Percentiles rank a stretch among this genome's conserved stretches.
Evolutionary conservation across 2,888 invertebrate genomes (phyloP).

Genomic region (Caenorhabditis sinica): DNA sequence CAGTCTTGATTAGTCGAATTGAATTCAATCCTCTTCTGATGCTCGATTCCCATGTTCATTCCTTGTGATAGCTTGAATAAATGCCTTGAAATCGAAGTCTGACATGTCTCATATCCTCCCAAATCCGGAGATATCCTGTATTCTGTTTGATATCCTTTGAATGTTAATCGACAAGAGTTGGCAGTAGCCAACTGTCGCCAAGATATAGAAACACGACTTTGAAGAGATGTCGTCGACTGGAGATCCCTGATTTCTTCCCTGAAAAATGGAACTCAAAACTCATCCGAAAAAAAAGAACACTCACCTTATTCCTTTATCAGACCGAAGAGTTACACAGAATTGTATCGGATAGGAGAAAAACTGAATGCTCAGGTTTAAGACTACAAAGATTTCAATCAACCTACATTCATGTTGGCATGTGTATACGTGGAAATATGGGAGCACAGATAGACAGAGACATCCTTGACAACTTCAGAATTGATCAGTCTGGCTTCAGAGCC

Average conservation of each 20-base stretch:
- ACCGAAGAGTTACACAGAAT: constrained; percentile 75
- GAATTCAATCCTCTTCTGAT: constrained; percentile 64
- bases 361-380: constrained; percentile 54
- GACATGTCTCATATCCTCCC: constrained; percentile 81
- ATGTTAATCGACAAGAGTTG: constrained; percentile 58
- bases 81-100: constrained; percentile 76
- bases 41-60: constrained; percentile 58
- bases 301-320: constrained; percentile 71
- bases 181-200: constrained; percentile 66
- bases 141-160: constrained; percentile 79
- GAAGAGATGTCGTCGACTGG: constrained; percentile 72
- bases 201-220: constrained; percentile 62
- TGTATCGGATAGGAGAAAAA: constrained; percentile 75
- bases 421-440: constrained; percentile 61
- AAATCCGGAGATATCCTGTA: constrained; percentile 81
- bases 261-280: neutral
- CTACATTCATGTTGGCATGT: constrained; percentile 66
- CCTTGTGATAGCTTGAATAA: constrained; percentile 73
- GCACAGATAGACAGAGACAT: constrained; percentile 63
- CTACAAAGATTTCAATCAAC: neutral
- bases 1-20: constrained; percentile 75
- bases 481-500: constrained; percentile 34
- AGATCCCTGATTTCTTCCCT: constrained; percentile 71
- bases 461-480: constrained; percentile 60
- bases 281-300: neutral